Percentiles rank a stretch among this genome's conserved stretches.
phyloP scores from a whole-genome alignment of 2,888 invertebrate genomes.

The Tanypteryx hageni region DNA sequence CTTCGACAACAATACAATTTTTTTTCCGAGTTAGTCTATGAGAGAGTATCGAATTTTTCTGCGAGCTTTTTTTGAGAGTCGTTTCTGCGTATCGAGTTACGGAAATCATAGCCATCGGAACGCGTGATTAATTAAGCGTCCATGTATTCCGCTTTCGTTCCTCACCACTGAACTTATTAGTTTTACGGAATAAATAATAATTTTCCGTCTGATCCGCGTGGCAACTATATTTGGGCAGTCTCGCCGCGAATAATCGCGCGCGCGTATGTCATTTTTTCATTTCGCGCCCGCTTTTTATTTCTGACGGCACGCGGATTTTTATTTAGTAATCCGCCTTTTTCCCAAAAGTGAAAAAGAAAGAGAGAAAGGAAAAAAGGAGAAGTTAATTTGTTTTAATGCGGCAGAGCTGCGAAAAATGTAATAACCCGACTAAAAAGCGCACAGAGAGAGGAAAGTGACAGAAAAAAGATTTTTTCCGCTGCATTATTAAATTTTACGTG shows the following conservation, averaged over 20 bases:
- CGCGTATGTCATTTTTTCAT: not conserved
- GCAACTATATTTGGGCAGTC: too few species aligned
- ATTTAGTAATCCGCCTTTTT: not conserved
- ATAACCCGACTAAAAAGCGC: not conserved
- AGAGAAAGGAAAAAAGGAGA: not conserved
- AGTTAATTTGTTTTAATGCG: not conserved
- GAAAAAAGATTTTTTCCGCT: not conserved
- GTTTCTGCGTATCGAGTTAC: too few species aligned
- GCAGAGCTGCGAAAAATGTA: not conserved
- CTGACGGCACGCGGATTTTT: not conserved
- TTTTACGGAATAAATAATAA: too few species aligned
- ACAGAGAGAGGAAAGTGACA: not conserved
- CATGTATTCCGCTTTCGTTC: too few species aligned
- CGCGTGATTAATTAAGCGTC: too few species aligned
- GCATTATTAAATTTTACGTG: not conserved
- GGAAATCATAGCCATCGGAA: too few species aligned
- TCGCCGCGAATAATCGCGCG: not conserved
- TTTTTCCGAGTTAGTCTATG: too few species aligned
- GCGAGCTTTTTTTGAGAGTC: too few species aligned
- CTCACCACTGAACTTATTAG: too few species aligned
- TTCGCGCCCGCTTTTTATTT: not conserved
- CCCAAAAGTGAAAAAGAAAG: not conserved
- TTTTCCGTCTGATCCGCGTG: too few species aligned
- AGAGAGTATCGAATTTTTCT: too few species aligned
- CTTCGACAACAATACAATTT: too few species aligned